Percentiles rank a stretch among this genome's conserved stretches.
Conservation (phyloP, 2,888 invertebrate genomes). For the Chalcosyrphus nemorum region DNA sequence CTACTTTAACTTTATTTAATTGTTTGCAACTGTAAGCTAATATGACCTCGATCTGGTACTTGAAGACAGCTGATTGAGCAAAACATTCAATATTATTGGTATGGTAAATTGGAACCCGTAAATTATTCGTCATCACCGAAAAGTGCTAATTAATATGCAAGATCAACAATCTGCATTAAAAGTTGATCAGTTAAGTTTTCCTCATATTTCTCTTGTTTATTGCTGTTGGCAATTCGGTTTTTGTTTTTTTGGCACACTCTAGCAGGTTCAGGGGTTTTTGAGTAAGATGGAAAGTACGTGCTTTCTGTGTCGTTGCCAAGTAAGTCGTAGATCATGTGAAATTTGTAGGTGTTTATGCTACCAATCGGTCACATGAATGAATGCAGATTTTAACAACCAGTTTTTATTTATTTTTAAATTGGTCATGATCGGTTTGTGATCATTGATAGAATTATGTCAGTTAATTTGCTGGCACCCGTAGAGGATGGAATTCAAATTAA, state of each 20-base stretch:
- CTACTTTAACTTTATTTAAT: neutral
- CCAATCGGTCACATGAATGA: neutral
- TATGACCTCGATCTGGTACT: slow-evolving; percentile 12
- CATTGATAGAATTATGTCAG: too few relatives aligned
- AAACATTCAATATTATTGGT: slow-evolving; percentile 3
- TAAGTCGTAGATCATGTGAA: neutral
- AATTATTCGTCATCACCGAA: slow-evolving; percentile 14
- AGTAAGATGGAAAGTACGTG: slow-evolving; percentile 36
- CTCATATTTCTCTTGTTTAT: neutral
- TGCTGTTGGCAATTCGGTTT: slow-evolving; percentile 9
- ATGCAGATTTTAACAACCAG: neutral
- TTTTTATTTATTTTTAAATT: neutral
- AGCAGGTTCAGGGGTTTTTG: slow-evolving; percentile 32
- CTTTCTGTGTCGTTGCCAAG: slow-evolving; percentile 14
- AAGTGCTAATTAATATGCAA: slow-evolving; percentile 16
- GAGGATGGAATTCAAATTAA: too few relatives aligned
- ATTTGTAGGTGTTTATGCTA: neutral
- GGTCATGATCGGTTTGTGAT: neutral
- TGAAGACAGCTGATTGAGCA: slow-evolving; percentile 35
- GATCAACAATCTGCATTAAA: slow-evolving; percentile 19
- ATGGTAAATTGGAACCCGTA: neutral
- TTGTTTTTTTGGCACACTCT: slow-evolving; percentile 4
- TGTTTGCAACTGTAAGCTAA: slow-evolving; percentile 27
- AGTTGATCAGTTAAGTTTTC: neutral
- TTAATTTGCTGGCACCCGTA: too few relatives aligned